These are phyloP conservation scores for Eulemur rufifrons DNA, from an alignment of 2,113 vertebrate genomes.

Conservation along the genomic window DNA sequence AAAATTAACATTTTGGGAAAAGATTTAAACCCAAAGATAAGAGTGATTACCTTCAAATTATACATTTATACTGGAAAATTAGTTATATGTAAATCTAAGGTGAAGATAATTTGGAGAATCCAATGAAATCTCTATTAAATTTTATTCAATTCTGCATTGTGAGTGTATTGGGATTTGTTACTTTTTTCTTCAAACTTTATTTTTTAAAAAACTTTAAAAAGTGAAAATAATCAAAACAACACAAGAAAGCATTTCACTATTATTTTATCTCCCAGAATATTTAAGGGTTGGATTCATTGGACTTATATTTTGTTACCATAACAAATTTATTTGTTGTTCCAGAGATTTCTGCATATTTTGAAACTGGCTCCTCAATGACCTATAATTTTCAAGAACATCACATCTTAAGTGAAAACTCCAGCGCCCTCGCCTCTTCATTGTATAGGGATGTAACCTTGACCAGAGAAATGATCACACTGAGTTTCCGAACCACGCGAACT, in stretches of 20 bases:
- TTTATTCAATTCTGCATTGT: not conserved
- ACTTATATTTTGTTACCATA: conserved; percentile 16
- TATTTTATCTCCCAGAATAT: not conserved
- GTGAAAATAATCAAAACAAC: not conserved
- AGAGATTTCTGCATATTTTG: conserved; percentile 92
- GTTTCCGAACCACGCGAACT: conserved; percentile 88
- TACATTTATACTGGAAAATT: not conserved
- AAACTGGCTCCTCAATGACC: conserved; percentile 85
- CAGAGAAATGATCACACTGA: conserved; percentile 86
- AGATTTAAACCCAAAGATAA: not conserved
- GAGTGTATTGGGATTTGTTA: not conserved
- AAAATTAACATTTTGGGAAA: not conserved
- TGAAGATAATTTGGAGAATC: not conserved
- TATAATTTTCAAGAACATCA: conserved; percentile 91
- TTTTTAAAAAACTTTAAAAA: not conserved
- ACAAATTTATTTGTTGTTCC: conserved; percentile 63
- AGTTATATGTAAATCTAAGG: not conserved
- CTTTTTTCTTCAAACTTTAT: not conserved
- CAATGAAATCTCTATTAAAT: not conserved
- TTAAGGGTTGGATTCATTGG: not conserved
- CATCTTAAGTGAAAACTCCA: conserved; percentile 85
- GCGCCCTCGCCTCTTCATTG: conserved; percentile 86
- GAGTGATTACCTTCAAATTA: not conserved
- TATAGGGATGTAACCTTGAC: conserved; percentile 86
- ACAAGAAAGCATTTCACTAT: not conserved